phyloP scores from a whole-genome alignment of 2,888 invertebrate genomes.

The Drosophila merina region DNA sequence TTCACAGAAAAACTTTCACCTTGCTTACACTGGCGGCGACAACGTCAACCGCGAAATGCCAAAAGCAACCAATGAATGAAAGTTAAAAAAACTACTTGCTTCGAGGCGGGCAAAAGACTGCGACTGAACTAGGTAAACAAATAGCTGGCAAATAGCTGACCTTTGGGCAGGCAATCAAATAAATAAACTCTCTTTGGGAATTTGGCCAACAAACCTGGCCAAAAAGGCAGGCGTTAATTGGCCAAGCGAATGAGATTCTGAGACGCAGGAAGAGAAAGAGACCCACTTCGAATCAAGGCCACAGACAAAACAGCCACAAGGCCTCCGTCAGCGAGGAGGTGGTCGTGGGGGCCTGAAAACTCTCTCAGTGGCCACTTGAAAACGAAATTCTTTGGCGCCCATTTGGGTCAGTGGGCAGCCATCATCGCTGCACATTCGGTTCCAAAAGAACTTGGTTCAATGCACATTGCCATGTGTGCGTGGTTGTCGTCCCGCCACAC shows the following conservation, averaged over 20 bases:
- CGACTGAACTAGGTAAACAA: conserved; percentile 34
- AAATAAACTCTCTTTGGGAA: conserved; percentile 43
- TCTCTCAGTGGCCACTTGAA: conserved; percentile 41
- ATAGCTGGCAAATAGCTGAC: conserved; percentile 30
- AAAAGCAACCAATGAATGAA: conserved; percentile 74
- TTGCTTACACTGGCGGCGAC: conserved; percentile 47
- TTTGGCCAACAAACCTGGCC: conserved; percentile 41
- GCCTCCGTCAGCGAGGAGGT: conserved; percentile 15
- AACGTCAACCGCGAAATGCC: conserved; percentile 59
- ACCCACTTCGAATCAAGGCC: conserved; percentile 55
- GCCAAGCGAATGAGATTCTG: conserved; percentile 30
- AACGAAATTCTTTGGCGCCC: conserved; percentile 64
- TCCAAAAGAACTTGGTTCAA: conserved; percentile 48
- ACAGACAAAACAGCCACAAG: conserved; percentile 44
- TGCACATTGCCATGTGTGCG: conserved; percentile 48
- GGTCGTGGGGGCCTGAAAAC: conserved; percentile 25
- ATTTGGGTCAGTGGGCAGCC: conserved; percentile 75
- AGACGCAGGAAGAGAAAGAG: conserved; percentile 24
- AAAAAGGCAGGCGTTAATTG: conserved; percentile 64
- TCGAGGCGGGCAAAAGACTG: conserved; percentile 27
- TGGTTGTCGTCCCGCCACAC: conserved; percentile 21
- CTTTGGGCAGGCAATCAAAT: conserved; percentile 60
- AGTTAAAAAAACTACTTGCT: conserved; percentile 67
- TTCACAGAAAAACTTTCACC: conserved; percentile 77
- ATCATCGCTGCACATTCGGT: conserved; percentile 26